phyloP scores from a whole-genome alignment of 2,797 vertebrate species.

The Bucorvus abyssinicus region DNA sequence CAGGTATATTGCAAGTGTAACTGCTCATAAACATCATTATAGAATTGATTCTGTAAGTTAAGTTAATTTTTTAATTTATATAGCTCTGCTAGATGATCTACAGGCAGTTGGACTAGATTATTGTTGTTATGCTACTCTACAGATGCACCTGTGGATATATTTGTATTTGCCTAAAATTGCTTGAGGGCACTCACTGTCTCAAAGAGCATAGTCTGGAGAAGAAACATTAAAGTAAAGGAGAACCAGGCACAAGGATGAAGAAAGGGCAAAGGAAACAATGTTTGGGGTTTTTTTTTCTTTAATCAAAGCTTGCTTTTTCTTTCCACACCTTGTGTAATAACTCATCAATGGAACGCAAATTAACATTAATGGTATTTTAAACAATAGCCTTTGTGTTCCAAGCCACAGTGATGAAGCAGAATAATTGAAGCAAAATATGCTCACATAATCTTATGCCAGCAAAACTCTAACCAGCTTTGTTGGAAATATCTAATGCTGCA shows the following conservation, averaged over 20 bases:
- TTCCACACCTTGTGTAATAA: constrained; percentile 15
- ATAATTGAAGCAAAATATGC: constrained; percentile 8
- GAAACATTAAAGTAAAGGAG: constrained; percentile 3
- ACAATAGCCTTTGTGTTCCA: constrained; percentile 59
- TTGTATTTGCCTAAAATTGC: neutral
- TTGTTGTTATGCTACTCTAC: neutral
- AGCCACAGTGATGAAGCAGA: constrained; percentile 30
- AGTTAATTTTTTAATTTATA: neutral
- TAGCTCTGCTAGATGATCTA: neutral
- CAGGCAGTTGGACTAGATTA: neutral
- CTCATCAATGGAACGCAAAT: constrained; percentile 37
- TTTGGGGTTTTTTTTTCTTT: neutral
- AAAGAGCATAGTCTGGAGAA: neutral
- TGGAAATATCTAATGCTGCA: neutral
- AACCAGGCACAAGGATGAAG: neutral
- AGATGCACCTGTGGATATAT: neutral
- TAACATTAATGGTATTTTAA: constrained; percentile 17
- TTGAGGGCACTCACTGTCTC: neutral
- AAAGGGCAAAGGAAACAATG: constrained; percentile 28
- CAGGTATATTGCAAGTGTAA: neutral
- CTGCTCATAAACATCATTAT: neutral
- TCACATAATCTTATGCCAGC: constrained; percentile 23
- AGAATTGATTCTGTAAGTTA: neutral
- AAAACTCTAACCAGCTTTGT: constrained; percentile 5
- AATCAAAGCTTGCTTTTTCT: constrained; percentile 32